phyloP scores from a whole-genome alignment of 2,797 vertebrate genomes.

The Alca torda region DNA sequence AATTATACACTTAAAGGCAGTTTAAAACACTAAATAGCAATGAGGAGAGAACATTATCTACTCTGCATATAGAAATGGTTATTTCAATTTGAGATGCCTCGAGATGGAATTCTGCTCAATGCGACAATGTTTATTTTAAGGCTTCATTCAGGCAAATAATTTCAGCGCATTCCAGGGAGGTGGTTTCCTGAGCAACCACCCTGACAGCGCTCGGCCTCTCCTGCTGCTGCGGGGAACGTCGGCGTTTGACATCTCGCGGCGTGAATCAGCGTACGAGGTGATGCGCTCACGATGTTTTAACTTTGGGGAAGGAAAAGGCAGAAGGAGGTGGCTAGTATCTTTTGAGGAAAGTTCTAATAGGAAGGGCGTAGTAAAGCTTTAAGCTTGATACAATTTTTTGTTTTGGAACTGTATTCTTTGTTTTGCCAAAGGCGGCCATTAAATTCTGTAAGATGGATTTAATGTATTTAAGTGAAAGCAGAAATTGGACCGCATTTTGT shows the following conservation, averaged over 20 bases:
- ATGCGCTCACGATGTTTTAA: accelerated
- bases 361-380: neutral
- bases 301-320: neutral
- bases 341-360: neutral
- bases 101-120: neutral
- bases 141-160: neutral
- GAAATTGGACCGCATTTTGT: neutral
- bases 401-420: neutral
- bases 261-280: neutral
- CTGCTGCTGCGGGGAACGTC: neutral
- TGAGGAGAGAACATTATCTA: neutral
- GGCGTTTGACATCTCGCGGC: neutral
- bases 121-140: constrained; percentile 30
- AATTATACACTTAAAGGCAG: neutral
- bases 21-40: neutral
- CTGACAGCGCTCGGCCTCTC: neutral
- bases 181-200: constrained; percentile 10
- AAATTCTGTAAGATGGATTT: neutral
- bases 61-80: neutral
- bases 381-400: neutral
- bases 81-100: neutral
- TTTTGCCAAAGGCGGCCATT: neutral
- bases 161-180: neutral
- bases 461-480: neutral
- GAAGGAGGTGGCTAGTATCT: neutral